phyloP scores from a whole-genome alignment of 2,113 vertebrate genomes.

The Menura novaehollandiae region DNA sequence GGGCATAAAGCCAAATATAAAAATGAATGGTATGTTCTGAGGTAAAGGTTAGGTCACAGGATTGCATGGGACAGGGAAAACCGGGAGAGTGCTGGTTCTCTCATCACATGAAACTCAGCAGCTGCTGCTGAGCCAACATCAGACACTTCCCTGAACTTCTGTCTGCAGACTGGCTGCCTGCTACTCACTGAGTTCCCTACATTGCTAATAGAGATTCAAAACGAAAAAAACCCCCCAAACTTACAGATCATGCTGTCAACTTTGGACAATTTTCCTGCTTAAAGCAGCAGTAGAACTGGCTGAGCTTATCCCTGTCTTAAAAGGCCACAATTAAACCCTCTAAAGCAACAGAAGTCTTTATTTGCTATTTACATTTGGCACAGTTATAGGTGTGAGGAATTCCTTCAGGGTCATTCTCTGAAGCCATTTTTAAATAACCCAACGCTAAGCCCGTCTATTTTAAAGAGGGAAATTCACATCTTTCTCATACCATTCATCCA shows the following conservation, averaged over 20 bases:
- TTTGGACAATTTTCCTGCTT: not conserved
- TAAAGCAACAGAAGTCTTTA: not conserved
- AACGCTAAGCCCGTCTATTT: not conserved
- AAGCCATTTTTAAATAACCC: not conserved
- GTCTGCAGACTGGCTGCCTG: not conserved
- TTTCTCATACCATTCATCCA: not conserved
- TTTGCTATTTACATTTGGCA: accelerated
- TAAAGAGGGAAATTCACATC: not conserved
- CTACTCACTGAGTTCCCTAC: not conserved
- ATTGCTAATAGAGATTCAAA: not conserved
- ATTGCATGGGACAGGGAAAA: not conserved
- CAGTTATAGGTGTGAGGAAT: not conserved
- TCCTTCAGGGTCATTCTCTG: not conserved
- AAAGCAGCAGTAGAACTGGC: not conserved
- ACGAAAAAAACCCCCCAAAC: not conserved
- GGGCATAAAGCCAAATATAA: not conserved
- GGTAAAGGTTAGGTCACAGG: not conserved
- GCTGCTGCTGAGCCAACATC: not conserved
- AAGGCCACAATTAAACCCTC: not conserved
- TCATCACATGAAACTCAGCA: not conserved
- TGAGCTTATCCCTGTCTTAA: not conserved
- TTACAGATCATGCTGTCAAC: accelerated
- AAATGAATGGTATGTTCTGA: not conserved
- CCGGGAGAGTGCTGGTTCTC: accelerated
- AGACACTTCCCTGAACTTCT: not conserved